Evolutionary conservation across 1,140 invertebrate genomes (phyloP), one percentile per base, ranked within the genome.

Genomic region (Sarcophaga bullata): DNA sequence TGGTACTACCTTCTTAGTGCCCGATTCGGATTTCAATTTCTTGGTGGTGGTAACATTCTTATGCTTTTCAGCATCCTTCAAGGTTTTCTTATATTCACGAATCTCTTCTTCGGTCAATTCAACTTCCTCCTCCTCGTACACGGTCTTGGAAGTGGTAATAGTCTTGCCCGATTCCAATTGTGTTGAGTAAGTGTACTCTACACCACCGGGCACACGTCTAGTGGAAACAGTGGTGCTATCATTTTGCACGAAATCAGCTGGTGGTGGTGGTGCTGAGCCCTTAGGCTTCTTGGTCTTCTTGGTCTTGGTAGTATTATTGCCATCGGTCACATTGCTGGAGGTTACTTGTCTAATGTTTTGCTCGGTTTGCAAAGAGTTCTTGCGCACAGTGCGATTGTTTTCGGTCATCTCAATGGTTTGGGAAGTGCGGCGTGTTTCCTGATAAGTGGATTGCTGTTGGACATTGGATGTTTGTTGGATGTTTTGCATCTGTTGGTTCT

Each of bases 41-140:
- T 90, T 90, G 82, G 88, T 86, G 80, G 84, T 85, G 83, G 86
- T 89, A 58, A 90, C 85, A 52, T 90, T 90, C 85, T 90, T 89
- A 73, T 87, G 88, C 85, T 90, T 90, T 81, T 90, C 87, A 15
- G 88, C 88, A n/a, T 90, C 88, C 85, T 90, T 90, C 0, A 90
- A 81, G 17, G 87, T 87, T 83, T 90, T 90, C 86, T 90, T 88
- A 80, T 90, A 90, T 76, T 85, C 82, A 19, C n/a, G 83, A 80
- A 90, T 89, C 84, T 90, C 88, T 81, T 90, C 88, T 84, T 90
- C 88, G 83, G 88, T 90, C 7, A 90, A 84, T 80, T 90, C 88
- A 11, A 86, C 84, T 78, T 90, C 87, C 80, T 90, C 88, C 81
- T 90, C 88, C 73, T 89, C 88, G 83, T 90, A 89, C 8, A 90